These are phyloP conservation scores for Apteryx owenii DNA, from an alignment of 2,113 vertebrate genomes.

Conservation along the genomic window DNA sequence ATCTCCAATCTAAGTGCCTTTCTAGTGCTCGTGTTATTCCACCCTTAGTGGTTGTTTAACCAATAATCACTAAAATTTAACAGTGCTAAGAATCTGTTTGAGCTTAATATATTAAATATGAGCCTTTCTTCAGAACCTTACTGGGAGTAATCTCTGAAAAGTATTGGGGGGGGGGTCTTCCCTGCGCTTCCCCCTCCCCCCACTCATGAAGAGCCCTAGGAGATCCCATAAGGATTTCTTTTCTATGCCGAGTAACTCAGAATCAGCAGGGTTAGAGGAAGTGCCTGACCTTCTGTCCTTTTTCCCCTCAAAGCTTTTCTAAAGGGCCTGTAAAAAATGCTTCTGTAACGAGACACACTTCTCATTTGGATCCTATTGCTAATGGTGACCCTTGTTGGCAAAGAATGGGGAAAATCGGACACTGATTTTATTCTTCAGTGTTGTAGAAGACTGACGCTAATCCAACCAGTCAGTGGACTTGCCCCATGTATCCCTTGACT, in stretches of 20 bases:
- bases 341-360: not conserved
- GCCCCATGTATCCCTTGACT: not conserved
- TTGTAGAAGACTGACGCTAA: too few relatives aligned
- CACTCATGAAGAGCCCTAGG: not conserved
- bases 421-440: not conserved
- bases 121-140: not conserved
- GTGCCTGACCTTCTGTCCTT: not conserved
- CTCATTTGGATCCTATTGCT: not conserved
- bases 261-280: not conserved
- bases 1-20: not conserved
- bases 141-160: not conserved
- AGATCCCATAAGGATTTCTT: not conserved
- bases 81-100: rapidly evolving
- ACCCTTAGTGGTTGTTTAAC: not conserved
- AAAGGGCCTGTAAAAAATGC: too few relatives aligned
- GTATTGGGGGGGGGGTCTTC: too few relatives aligned
- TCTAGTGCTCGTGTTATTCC: not conserved
- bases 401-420: not conserved
- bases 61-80: too few relatives aligned
- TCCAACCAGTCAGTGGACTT: not conserved
- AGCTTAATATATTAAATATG: rapidly evolving
- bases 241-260: rapidly evolving
- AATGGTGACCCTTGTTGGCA: not conserved
- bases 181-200: too few relatives aligned
- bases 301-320: rapidly evolving